Evolutionary conservation across 2,888 invertebrate genomes (phyloP).

Genomic region (Didymodactylos carnosus): DNA sequence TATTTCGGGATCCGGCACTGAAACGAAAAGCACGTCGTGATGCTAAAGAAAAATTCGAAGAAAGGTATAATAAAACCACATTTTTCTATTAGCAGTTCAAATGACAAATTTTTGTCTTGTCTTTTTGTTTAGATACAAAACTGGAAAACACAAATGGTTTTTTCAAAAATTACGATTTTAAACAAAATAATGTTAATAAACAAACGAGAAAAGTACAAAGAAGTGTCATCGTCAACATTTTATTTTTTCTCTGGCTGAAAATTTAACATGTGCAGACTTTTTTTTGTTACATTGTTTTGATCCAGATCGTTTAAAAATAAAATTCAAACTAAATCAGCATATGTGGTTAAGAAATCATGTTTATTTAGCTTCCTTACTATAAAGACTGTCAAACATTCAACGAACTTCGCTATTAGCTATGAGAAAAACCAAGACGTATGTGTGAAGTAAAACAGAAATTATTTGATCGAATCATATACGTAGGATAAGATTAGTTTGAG

Average conservation of each 20-base stretch:
- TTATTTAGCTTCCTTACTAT: too few species aligned
- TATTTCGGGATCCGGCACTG: conserved; percentile 82
- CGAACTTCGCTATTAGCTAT: too few species aligned
- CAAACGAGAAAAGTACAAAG: too few species aligned
- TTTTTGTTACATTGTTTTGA: background rate
- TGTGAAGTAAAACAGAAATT: too few species aligned
- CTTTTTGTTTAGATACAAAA: conserved; percentile 54
- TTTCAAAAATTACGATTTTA: conserved; percentile 96
- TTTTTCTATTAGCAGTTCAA: background rate
- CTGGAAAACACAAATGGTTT: conserved; percentile 96
- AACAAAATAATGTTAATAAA: conserved; percentile 31
- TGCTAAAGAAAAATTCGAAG: conserved; percentile 82
- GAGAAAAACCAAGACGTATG: too few species aligned
- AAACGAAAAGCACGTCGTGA: conserved; percentile 85
- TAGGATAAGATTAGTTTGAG: too few species aligned
- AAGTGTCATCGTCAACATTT: background rate
- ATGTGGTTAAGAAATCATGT: too few species aligned
- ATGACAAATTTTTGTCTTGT: conserved; percentile 21
- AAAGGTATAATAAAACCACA: conserved; percentile 36
- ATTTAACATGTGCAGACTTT: background rate
- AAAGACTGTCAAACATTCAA: too few species aligned
- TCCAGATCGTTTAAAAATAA: background rate
- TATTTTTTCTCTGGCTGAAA: too few species aligned
- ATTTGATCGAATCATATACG: too few species aligned
- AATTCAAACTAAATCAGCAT: too few species aligned